Conservation (phyloP, 2,113 vertebrate species). For the Collichthys lucidus region DNA sequence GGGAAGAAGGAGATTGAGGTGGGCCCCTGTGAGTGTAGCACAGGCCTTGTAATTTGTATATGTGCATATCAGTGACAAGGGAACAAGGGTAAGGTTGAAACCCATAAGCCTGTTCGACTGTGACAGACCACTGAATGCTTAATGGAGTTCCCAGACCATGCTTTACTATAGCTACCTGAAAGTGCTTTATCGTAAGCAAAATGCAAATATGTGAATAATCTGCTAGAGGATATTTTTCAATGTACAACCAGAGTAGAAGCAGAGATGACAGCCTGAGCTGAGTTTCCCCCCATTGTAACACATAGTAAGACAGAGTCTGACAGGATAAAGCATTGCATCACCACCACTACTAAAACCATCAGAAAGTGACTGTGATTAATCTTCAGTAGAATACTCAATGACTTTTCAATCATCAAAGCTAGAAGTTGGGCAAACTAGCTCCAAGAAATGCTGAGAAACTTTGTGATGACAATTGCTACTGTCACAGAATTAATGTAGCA, state of each 20-base stretch:
- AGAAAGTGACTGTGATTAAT: neutral
- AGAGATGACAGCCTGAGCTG: neutral
- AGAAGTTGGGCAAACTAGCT: neutral
- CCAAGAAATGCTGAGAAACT: neutral
- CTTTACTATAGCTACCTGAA: slow-evolving; percentile 35
- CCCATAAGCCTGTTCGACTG: slow-evolving; percentile 58
- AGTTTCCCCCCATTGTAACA: neutral
- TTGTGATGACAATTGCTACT: neutral
- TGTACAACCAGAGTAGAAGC: neutral
- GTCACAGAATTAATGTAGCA: neutral
- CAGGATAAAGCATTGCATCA: neutral
- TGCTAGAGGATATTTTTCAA: slow-evolving; percentile 40
- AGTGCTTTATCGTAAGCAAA: slow-evolving; percentile 61
- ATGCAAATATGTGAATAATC: slow-evolving; percentile 63
- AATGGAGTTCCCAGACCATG: slow-evolving; percentile 53
- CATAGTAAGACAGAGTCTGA: slow-evolving; percentile 1
- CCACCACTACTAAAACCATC: neutral
- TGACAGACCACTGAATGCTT: slow-evolving; percentile 61
- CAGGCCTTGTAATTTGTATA: slow-evolving; percentile 70
- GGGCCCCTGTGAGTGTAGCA: slow-evolving; percentile 44
- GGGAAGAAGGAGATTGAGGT: slow-evolving; percentile 59
- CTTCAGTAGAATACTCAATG: neutral
- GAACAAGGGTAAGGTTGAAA: slow-evolving; percentile 68
- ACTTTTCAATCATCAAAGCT: neutral
- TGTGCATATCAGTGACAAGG: slow-evolving; percentile 71